A percentile compares a stretch with the other conserved stretches of the same genome.
These are phyloP conservation scores for Lochmaea crataegi DNA, from an alignment of 2,888 invertebrate species.

Conservation along the genomic window DNA sequence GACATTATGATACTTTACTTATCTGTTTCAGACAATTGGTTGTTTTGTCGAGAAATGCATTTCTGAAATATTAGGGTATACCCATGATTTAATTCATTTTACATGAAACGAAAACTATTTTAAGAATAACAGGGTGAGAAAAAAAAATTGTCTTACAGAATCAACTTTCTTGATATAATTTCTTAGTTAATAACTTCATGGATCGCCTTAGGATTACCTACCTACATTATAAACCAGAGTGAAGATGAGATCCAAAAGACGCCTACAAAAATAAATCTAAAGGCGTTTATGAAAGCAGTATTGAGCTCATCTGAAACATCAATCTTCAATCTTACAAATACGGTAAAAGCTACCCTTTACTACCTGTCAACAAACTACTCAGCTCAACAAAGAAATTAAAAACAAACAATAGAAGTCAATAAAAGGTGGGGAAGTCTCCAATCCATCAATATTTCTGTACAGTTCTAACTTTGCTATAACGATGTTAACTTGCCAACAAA, in stretches of 20 bases:
- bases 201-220: not conserved
- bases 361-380: conserved; percentile 4
- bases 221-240: not conserved
- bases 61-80: too few relatives aligned
- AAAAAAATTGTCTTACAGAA: too few relatives aligned
- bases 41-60: too few relatives aligned
- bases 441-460: conserved; percentile 41
- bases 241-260: too few relatives aligned
- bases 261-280: not conserved
- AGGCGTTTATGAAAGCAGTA: not conserved
- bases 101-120: too few relatives aligned
- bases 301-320: not conserved
- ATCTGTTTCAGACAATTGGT: too few relatives aligned
- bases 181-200: not conserved
- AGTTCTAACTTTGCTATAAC: conserved; percentile 41
- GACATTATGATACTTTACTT: too few relatives aligned
- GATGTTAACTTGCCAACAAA: conserved; percentile 36
- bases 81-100: too few relatives aligned
- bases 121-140: too few relatives aligned
- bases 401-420: conserved; percentile 32
- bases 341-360: not conserved
- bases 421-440: conserved; percentile 32
- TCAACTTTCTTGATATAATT: not conserved
- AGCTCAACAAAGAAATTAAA: conserved; percentile 23
- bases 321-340: not conserved